phyloP scores from a whole-genome alignment of 2,113 vertebrate genomes.

The Columbina picui region DNA sequence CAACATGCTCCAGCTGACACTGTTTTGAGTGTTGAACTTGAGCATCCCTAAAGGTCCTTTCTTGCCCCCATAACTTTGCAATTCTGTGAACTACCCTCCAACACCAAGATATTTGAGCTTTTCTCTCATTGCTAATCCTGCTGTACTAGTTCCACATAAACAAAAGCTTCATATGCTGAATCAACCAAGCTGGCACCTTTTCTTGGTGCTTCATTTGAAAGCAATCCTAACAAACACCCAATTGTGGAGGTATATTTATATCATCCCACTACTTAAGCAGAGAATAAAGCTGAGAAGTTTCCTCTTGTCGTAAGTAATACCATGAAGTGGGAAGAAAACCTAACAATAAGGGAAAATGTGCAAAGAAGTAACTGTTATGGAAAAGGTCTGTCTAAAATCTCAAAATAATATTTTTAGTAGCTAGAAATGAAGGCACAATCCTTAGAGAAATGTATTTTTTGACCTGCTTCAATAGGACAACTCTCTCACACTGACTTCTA shows the following conservation, averaged over 20 bases:
- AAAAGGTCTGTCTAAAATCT: background rate
- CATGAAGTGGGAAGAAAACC: background rate
- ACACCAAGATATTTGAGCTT: background rate
- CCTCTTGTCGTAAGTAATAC: background rate
- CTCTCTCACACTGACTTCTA: accelerated
- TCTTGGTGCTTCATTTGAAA: background rate
- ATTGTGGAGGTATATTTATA: background rate
- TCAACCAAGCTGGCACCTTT: background rate
- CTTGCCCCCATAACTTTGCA: background rate
- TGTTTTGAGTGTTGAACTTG: background rate
- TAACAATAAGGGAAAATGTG: background rate
- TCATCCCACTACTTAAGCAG: background rate
- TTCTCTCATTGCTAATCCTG: background rate
- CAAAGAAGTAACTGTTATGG: background rate
- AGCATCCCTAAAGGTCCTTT: background rate
- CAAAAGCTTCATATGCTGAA: background rate
- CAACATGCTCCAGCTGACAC: background rate
- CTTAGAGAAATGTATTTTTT: background rate
- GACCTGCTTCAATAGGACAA: background rate
- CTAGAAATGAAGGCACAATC: background rate
- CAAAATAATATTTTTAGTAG: background rate
- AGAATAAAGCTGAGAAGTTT: background rate
- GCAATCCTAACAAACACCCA: background rate
- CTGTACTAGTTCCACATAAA: background rate
- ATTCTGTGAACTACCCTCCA: background rate